phyloP scores from a whole-genome alignment of 2,888 invertebrate genomes.

The Scaeva pyrastri region DNA sequence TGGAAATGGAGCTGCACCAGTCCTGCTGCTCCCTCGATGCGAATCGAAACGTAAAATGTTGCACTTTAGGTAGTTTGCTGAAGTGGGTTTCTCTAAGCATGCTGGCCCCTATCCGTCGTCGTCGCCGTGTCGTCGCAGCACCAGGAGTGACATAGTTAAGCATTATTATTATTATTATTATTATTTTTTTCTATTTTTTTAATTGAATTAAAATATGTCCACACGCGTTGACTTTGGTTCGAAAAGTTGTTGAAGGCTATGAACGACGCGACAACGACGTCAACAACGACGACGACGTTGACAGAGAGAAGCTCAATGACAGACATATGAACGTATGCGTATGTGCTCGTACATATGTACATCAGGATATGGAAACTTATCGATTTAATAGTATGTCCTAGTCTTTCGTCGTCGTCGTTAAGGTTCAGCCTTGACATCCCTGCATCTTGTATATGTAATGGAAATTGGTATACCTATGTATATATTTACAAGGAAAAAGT shows the following conservation, averaged over 20 bases:
- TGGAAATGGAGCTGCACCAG: neutral
- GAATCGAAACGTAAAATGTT: slow-evolving; percentile 45
- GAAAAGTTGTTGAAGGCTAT: neutral
- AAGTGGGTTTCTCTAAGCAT: slow-evolving; percentile 47
- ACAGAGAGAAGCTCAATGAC: neutral
- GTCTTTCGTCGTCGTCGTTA: too few relatives aligned
- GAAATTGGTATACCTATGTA: neutral
- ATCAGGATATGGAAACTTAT: slow-evolving; percentile 38
- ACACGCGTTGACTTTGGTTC: neutral
- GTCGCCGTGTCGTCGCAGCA: neutral
- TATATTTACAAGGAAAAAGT: neutral
- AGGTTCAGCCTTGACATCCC: slow-evolving; percentile 34
- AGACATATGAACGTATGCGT: too few relatives aligned
- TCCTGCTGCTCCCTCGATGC: slow-evolving; percentile 23
- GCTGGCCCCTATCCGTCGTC: neutral
- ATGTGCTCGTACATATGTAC: too few relatives aligned
- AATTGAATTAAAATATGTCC: slow-evolving; percentile 54
- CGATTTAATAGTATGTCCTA: slow-evolving; percentile 40
- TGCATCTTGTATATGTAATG: slow-evolving; percentile 7
- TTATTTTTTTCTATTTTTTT: slow-evolving; percentile 17
- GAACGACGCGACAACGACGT: neutral
- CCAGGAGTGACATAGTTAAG: slow-evolving; percentile 1
- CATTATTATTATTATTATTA: slow-evolving; percentile 4
- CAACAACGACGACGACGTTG: neutral
- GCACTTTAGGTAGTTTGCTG: slow-evolving; percentile 33